Conservation (phyloP, 2,113 vertebrate species). For the Phaethornis superciliosus region DNA sequence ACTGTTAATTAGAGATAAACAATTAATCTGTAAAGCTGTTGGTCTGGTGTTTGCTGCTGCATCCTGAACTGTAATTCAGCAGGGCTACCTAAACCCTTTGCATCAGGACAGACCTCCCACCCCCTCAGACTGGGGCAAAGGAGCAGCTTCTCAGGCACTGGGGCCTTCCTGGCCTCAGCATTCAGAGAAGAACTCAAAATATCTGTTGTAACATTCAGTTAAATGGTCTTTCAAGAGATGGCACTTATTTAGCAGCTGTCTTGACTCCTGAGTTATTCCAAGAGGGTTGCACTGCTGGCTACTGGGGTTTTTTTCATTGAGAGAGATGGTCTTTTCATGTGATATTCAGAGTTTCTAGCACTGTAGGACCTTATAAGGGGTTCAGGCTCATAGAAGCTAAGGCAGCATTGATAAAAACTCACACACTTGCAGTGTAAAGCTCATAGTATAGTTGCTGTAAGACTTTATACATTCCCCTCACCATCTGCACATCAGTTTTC, state of each 20-base stretch:
- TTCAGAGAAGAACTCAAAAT: not conserved
- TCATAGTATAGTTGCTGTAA: not conserved
- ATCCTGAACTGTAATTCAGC: not conserved
- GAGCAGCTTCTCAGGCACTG: not conserved
- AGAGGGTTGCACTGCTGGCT: not conserved
- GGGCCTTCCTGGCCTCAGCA: not conserved
- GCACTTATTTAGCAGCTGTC: not conserved
- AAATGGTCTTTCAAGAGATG: not conserved
- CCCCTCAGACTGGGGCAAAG: not conserved
- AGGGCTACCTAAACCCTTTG: not conserved
- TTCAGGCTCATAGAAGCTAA: not conserved
- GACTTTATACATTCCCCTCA: not conserved
- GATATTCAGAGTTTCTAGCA: not conserved
- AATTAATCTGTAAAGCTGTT: not conserved
- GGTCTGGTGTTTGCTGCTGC: not conserved
- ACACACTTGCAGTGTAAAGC: not conserved
- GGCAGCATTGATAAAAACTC: not conserved
- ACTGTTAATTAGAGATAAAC: not conserved
- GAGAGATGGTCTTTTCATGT: not conserved
- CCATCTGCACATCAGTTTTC: not conserved
- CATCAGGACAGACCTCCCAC: not conserved
- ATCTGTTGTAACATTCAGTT: not conserved
- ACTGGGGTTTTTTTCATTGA: not conserved
- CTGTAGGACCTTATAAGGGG: accelerated
- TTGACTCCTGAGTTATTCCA: not conserved